These are phyloP conservation scores for Macrobrachium nipponense DNA, from an alignment of 1,140 invertebrate genomes.

Conservation along the genomic window DNA sequence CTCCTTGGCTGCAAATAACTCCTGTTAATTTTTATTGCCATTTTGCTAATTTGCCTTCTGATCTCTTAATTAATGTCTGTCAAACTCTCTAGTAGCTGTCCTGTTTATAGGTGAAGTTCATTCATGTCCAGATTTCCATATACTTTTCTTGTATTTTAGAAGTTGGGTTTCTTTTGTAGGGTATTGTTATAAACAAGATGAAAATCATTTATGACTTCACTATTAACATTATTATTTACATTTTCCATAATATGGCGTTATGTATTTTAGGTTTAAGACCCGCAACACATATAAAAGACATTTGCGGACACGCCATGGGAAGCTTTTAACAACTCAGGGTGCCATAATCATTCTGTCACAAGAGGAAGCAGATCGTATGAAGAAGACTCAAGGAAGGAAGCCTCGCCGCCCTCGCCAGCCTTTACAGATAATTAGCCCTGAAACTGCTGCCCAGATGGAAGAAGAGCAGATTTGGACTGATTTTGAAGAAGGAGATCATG, in stretches of 20 bases:
- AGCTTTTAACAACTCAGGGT: conserved; percentile 70
- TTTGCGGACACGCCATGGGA: conserved; percentile 72
- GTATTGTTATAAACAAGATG: no score
- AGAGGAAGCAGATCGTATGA: conserved; percentile 55
- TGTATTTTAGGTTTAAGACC: conserved; percentile 73
- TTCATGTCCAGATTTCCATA: no score
- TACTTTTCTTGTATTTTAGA: no score
- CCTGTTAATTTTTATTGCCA: no score
- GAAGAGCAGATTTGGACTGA: conserved; percentile 56
- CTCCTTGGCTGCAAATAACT: no score
- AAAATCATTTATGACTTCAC: not conserved
- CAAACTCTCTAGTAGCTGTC: no score
- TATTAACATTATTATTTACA: not conserved
- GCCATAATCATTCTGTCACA: conserved; percentile 48
- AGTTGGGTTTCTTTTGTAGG: no score
- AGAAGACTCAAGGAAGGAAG: conserved; percentile 51
- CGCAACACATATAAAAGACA: conserved; percentile 78
- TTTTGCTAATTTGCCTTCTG: no score
- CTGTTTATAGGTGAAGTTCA: no score
- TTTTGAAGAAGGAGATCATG: conserved; percentile 44
- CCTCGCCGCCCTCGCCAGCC: conserved; percentile 44
- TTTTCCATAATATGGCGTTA: not conserved
- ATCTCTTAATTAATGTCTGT: no score
- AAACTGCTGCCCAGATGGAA: conserved; percentile 54
- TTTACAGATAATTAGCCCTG: conserved; percentile 46